A percentile compares a stretch with the other conserved stretches of the same genome.
Conservation (phyloP, 2,888 invertebrate genomes). For the Patella ulyssiponensis region DNA sequence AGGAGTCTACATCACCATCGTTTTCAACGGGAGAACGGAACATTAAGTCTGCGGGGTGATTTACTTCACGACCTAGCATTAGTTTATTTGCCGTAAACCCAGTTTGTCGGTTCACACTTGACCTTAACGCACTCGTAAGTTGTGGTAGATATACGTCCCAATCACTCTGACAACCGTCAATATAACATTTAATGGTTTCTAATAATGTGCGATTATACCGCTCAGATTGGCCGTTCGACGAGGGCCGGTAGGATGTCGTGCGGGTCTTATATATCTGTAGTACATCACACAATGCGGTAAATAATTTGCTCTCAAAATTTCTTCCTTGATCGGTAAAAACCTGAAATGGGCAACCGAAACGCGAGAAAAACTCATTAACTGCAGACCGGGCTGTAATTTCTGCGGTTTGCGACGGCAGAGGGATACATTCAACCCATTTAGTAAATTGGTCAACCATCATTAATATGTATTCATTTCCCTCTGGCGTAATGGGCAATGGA, state of each 20-base stretch:
- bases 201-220: slow-evolving; percentile 15
- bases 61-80: slow-evolving; percentile 34
- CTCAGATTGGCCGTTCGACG: slow-evolving; percentile 15
- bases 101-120: slow-evolving; percentile 30
- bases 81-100: slow-evolving; percentile 34
- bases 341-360: too few species aligned
- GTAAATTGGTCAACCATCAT: neutral
- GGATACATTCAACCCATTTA: neutral
- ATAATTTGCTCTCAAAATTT: too few species aligned
- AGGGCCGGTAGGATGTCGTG: neutral
- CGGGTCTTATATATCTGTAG: neutral
- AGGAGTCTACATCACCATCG: too few species aligned
- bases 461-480: neutral
- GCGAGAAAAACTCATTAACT: too few species aligned
- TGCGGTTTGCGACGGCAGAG: neutral
- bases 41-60: too few species aligned
- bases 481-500: neutral
- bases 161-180: slow-evolving; percentile 17
- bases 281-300: neutral
- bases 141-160: slow-evolving; percentile 28
- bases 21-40: too few species aligned
- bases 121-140: slow-evolving; percentile 28
- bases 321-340: too few species aligned
- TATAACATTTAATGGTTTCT: neutral
- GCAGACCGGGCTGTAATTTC: too few species aligned